Evolutionary conservation across 2,797 vertebrate genomes (phyloP).

Genomic region (Periophthalmus magnuspinnatus): DNA sequence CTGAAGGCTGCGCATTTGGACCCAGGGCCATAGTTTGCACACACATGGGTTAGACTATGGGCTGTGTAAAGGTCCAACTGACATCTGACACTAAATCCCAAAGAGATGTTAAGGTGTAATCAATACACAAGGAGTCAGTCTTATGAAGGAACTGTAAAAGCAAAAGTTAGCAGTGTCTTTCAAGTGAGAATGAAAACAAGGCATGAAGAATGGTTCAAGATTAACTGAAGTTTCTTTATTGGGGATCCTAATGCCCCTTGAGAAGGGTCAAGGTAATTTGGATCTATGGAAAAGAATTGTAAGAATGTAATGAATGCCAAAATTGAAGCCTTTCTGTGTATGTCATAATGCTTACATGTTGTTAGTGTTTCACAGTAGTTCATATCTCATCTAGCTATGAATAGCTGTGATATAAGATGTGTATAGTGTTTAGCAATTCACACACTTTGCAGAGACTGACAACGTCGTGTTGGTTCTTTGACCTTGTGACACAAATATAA

Average conservation of each 20-base stretch:
- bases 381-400: no score
- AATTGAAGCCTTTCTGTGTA: no score
- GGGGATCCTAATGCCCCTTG: neutral
- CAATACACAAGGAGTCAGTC: neutral
- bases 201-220: constrained; percentile 30
- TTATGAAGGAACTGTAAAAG: neutral
- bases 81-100: neutral
- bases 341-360: no score
- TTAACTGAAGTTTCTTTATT: constrained; percentile 22
- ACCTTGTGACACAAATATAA: neutral
- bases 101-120: neutral
- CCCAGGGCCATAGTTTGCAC: no score
- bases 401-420: no score
- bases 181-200: constrained; percentile 16
- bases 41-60: no score
- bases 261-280: no score
- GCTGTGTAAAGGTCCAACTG: neutral
- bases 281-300: no score
- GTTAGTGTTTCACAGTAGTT: no score
- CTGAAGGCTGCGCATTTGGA: no score
- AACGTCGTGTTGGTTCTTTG: neutral
- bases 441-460: neutral
- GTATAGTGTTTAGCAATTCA: no score
- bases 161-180: constrained; percentile 7
- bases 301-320: no score